A percentile compares a stretch with the other conserved stretches of the same genome.
Evolutionary conservation across 2,888 invertebrate genomes (phyloP).

Genomic region (Pristionchus arcanus): DNA sequence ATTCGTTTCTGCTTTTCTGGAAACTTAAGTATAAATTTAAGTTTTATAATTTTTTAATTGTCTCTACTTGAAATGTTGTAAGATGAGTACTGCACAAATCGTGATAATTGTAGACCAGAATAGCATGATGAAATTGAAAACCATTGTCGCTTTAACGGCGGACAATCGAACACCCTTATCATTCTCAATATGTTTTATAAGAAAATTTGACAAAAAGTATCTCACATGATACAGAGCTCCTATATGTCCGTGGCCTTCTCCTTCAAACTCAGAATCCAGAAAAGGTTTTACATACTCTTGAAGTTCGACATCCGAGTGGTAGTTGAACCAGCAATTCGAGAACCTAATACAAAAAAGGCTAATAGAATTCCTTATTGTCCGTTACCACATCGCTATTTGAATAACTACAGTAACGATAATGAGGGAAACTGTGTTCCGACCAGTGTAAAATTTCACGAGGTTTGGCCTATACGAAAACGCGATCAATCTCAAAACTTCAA

Average conservation of each 20-base stretch:
- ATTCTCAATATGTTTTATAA: not conserved
- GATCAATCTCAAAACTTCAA: too few relatives aligned
- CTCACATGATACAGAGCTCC: not conserved
- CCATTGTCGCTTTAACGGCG: not conserved
- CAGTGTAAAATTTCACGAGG: not conserved
- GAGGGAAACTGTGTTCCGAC: not conserved
- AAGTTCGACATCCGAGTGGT: not conserved
- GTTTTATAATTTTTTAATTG: not conserved
- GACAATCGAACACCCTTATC: not conserved
- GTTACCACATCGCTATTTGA: not conserved
- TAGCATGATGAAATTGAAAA: not conserved
- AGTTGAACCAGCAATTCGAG: slow-evolving; percentile 22
- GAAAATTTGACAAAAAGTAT: too few relatives aligned
- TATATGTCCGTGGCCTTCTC: not conserved
- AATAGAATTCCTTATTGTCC: not conserved
- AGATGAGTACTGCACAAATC: not conserved
- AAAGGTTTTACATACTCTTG: not conserved
- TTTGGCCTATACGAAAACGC: not conserved
- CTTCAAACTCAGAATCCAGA: not conserved
- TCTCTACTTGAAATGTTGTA: not conserved
- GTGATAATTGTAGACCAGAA: not conserved
- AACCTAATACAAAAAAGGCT: not conserved
- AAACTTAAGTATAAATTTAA: not conserved
- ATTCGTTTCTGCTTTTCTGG: not conserved
- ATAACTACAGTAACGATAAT: not conserved